Percentiles rank a stretch among this genome's conserved stretches.
These are phyloP conservation scores for Polymixis flavicincta DNA, from an alignment of 2,888 invertebrate genomes.

Conservation along the genomic window DNA sequence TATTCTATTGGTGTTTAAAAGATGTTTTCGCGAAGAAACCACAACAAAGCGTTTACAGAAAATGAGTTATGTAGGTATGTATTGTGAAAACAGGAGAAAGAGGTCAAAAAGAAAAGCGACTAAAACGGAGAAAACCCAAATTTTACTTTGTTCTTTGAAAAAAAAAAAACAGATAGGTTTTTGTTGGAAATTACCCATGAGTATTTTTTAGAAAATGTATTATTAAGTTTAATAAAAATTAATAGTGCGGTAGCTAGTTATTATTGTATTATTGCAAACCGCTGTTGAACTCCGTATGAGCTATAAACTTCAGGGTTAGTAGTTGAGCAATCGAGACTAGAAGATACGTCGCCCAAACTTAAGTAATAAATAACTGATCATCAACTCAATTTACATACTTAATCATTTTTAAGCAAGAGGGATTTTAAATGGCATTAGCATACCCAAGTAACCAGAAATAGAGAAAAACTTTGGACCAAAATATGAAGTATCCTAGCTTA, in stretches of 20 bases:
- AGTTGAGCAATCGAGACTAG: conserved; percentile 24
- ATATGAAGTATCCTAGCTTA: neutral
- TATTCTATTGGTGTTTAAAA: neutral
- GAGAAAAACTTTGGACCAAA: neutral
- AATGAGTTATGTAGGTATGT: too few species aligned
- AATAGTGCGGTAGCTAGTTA: neutral
- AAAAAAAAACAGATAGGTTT: too few species aligned
- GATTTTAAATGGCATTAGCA: neutral
- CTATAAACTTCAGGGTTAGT: conserved; percentile 24
- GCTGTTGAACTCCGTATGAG: neutral
- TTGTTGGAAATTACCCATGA: too few species aligned
- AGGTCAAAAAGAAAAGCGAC: neutral
- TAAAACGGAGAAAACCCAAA: neutral
- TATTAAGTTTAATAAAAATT: neutral
- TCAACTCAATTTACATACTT: neutral
- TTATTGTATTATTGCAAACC: neutral
- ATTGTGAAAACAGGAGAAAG: neutral
- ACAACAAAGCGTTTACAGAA: neutral
- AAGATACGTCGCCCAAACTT: neutral
- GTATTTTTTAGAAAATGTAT: too few species aligned
- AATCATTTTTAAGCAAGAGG: neutral
- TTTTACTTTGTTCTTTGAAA: too few species aligned
- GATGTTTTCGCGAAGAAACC: neutral
- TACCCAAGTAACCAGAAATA: neutral
- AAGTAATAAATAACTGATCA: neutral